Conservation (phyloP, 2,113 vertebrate species). For the Haemorhous mexicanus region DNA sequence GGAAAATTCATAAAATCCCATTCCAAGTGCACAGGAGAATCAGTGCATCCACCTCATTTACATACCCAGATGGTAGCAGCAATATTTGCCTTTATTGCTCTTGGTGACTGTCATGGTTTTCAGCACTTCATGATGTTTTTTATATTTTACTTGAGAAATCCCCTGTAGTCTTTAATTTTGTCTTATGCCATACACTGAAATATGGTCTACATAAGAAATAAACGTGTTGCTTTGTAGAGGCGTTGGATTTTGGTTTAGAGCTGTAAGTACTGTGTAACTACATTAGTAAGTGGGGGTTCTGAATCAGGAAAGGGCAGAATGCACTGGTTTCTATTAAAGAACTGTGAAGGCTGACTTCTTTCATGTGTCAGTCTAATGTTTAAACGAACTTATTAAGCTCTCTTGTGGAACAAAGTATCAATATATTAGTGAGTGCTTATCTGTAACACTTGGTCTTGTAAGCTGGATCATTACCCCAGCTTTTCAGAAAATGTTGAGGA, state of each 20-base stretch:
- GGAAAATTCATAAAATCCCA: not conserved
- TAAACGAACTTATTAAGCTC: not conserved
- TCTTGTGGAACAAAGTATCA: not conserved
- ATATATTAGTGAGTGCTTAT: not conserved
- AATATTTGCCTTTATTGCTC: not conserved
- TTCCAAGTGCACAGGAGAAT: not conserved
- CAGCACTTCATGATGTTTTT: not conserved
- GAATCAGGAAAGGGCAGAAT: not conserved
- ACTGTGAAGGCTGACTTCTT: not conserved
- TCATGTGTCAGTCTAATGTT: not conserved
- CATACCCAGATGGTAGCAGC: not conserved
- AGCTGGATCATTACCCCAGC: not conserved
- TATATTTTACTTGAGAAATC: not conserved
- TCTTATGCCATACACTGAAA: not conserved
- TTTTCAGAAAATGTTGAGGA: not conserved
- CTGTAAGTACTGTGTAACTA: not conserved
- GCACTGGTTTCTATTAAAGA: not conserved
- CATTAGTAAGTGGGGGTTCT: not conserved
- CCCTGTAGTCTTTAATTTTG: not conserved
- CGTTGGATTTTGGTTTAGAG: not conserved
- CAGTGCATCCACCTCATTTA: not conserved
- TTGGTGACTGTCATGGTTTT: not conserved
- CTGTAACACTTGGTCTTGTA: not conserved
- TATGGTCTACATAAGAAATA: not conserved
- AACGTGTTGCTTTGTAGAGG: not conserved